Evolutionary conservation across 2,113 vertebrate species (phyloP).

Genomic region (Hepsetus odoe): DNA sequence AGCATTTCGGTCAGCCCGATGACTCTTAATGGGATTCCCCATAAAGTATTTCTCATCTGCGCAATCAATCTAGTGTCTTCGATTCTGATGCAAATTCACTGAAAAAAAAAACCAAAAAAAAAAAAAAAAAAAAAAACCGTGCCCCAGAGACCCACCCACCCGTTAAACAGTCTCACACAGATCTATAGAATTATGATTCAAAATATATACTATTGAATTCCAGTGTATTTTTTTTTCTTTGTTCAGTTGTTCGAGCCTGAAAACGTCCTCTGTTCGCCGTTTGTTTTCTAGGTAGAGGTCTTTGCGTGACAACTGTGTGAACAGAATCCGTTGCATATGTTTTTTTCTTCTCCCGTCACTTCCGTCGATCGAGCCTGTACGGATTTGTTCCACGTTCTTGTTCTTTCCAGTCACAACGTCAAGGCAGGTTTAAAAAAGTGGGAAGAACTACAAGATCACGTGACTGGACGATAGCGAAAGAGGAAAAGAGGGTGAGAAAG

Average conservation of each 20-base stretch:
- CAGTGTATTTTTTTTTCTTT: conserved; percentile 71
- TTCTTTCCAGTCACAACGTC: conserved; percentile 53
- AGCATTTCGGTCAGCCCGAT: conserved; percentile 17
- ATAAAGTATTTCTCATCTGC: conserved; percentile 20
- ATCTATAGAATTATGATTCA: conserved; percentile 71
- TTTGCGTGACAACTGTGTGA: conserved; percentile 38
- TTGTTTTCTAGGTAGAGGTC: conserved; percentile 46
- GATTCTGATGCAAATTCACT: conserved; percentile 56
- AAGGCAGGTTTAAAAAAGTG: conserved; percentile 55
- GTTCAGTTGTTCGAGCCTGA: conserved; percentile 67
- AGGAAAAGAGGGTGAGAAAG: conserved; percentile 50
- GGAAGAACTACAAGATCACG: conserved; percentile 71
- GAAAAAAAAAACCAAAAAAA: conserved; percentile 27
- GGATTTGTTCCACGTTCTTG: conserved; percentile 58
- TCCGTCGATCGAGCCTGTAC: background rate
- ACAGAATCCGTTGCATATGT: conserved; percentile 33
- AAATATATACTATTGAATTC: conserved; percentile 77
- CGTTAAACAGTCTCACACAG: conserved; percentile 70
- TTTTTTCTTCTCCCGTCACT: background rate
- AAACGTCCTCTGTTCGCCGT: conserved; percentile 47
- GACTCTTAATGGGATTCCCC: conserved; percentile 18
- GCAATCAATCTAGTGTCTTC: background rate
- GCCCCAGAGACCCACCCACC: conserved; percentile 57
- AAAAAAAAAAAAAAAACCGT: conserved; percentile 47
- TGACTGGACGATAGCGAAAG: conserved; percentile 69